These are phyloP conservation scores for Pseudeuparius sepicola DNA, from an alignment of 2,888 invertebrate species.

Conservation along the genomic window DNA sequence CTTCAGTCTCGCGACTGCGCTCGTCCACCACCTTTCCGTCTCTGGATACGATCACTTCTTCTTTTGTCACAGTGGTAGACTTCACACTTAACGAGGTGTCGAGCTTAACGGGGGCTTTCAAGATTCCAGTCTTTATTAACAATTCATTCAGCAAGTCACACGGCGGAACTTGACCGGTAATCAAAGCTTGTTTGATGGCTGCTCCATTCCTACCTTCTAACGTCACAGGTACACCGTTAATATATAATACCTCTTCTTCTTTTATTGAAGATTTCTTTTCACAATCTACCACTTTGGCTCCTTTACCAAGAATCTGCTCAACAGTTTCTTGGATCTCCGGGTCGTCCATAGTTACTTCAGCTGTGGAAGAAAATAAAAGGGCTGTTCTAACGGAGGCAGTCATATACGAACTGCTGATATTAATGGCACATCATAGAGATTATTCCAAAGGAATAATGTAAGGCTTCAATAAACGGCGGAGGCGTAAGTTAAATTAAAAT, in stretches of 20 bases:
- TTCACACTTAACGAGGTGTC: slow-evolving; percentile 63
- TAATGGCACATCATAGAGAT: too few relatives aligned
- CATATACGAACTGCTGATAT: slow-evolving; percentile 10
- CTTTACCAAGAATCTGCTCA: slow-evolving; percentile 61
- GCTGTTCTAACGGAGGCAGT: slow-evolving; percentile 8
- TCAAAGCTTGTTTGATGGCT: slow-evolving; percentile 56
- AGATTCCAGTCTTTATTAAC: slow-evolving; percentile 53
- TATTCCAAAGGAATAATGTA: too few relatives aligned
- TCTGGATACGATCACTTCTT: slow-evolving; percentile 58
- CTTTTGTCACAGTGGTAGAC: slow-evolving; percentile 58
- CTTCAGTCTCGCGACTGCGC: slow-evolving; percentile 57
- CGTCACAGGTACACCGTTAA: slow-evolving; percentile 59
- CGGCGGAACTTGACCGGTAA: slow-evolving; percentile 60
- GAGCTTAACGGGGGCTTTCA: slow-evolving; percentile 57
- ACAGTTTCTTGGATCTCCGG: slow-evolving; percentile 64
- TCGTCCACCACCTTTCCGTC: slow-evolving; percentile 62
- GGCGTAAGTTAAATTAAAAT: too few relatives aligned
- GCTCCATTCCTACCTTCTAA: slow-evolving; percentile 58
- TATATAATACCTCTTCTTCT: slow-evolving; percentile 60
- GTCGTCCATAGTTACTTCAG: slow-evolving; percentile 54
- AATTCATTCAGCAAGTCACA: slow-evolving; percentile 61
- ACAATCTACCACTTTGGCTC: slow-evolving; percentile 61
- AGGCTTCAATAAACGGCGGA: too few relatives aligned
- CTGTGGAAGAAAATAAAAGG: too few relatives aligned
- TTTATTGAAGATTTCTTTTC: slow-evolving; percentile 61